Percentiles rank a stretch among this genome's conserved stretches.
These are phyloP conservation scores for Bombylius discolor DNA, from an alignment of 2,888 invertebrate species.

Conservation along the genomic window DNA sequence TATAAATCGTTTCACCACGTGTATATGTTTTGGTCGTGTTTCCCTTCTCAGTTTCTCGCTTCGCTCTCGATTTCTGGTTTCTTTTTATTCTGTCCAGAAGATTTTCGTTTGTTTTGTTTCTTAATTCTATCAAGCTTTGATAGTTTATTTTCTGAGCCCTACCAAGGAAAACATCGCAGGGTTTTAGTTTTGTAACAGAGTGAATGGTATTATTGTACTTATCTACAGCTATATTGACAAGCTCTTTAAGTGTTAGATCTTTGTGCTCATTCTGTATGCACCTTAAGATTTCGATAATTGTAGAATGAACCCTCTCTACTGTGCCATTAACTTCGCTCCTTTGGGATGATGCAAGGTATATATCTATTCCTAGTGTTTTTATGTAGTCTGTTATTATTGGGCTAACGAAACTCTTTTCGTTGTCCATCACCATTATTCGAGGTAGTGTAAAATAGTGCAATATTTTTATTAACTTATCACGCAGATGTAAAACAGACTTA, in stretches of 20 bases:
- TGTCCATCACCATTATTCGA: background rate
- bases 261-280: background rate
- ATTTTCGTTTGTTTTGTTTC: conserved; percentile 1
- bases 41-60: background rate
- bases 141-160: conserved; percentile 1
- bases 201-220: conserved; percentile 1
- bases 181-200: conserved; percentile 2
- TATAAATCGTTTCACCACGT: conserved; percentile 3
- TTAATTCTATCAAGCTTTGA: background rate
- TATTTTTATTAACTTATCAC: conserved; percentile 4
- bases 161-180: conserved; percentile 1
- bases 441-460: conserved; percentile 9
- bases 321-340: background rate
- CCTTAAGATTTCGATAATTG: conserved; percentile 1
- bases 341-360: background rate
- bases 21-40: background rate
- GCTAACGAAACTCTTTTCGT: conserved; percentile 5
- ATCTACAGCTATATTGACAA: conserved; percentile 3
- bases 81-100: background rate
- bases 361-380: background rate
- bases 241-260: background rate
- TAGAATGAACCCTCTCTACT: conserved; percentile 1
- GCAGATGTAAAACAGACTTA: conserved; percentile 4
- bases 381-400: conserved; percentile 1
- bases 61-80: background rate